phyloP scores from a whole-genome alignment of 2,888 invertebrate genomes.

The Bimastos eiseni region DNA sequence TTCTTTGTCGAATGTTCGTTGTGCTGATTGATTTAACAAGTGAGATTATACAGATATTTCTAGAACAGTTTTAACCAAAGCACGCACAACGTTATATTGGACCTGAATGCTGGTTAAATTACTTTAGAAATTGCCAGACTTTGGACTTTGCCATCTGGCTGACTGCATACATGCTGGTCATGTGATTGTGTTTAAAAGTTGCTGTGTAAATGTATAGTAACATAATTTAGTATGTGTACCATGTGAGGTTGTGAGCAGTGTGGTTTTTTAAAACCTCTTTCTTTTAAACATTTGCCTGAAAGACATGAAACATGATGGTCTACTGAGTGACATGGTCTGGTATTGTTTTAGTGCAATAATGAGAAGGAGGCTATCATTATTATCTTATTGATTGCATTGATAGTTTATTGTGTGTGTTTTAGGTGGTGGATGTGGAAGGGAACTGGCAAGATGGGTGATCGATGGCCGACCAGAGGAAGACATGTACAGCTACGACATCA shows the following conservation, averaged over 20 bases:
- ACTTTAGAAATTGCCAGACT: neutral
- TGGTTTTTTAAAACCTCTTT: neutral
- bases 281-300: neutral
- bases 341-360: neutral
- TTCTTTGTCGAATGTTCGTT: neutral
- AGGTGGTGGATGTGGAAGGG: conserved; percentile 82
- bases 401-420: neutral
- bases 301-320: neutral
- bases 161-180: neutral
- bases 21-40: neutral
- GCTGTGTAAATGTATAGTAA: neutral
- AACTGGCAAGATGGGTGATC: conserved; percentile 82
- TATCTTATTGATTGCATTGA: neutral
- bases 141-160: neutral
- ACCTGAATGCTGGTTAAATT: neutral
- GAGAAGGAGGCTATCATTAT: neutral
- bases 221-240: neutral
- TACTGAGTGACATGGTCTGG: neutral
- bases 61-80: too few species aligned
- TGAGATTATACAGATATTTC: neutral
- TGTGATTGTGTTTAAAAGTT: neutral
- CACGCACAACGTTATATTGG: neutral
- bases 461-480: conserved; percentile 80
- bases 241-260: neutral
- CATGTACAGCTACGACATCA: conserved; percentile 83